phyloP scores from a whole-genome alignment of 2,113 vertebrate species.

The Mellivora capensis region DNA sequence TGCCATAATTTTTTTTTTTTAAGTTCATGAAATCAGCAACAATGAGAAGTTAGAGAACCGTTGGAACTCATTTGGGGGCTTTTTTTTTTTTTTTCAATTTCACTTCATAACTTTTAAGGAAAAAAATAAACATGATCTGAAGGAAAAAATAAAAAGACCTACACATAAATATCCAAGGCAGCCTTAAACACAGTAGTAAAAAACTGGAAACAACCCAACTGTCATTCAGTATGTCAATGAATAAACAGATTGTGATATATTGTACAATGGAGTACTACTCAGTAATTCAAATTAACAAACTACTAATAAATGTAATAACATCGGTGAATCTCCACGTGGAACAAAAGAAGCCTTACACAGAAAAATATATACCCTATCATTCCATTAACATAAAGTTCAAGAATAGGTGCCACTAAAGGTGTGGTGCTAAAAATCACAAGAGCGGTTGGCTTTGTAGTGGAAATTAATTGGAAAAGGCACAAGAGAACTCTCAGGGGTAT shows the following conservation, averaged over 20 bases:
- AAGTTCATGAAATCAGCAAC: background rate
- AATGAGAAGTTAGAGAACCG: background rate
- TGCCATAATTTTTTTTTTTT: background rate
- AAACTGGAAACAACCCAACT: background rate
- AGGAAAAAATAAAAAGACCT: background rate
- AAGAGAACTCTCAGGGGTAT: background rate
- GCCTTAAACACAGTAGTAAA: background rate
- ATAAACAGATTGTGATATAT: background rate
- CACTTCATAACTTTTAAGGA: background rate
- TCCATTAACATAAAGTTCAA: background rate
- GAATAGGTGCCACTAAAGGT: background rate
- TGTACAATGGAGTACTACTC: background rate
- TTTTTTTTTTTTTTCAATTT: background rate
- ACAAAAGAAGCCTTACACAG: background rate
- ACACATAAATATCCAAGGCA: background rate
- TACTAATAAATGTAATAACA: background rate
- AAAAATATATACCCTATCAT: background rate
- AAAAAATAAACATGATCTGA: background rate
- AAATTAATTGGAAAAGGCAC: background rate
- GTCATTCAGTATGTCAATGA: background rate
- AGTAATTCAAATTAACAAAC: background rate
- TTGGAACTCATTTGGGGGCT: background rate
- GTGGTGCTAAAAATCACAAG: background rate
- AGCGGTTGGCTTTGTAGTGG: background rate
- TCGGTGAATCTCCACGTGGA: background rate